Percentiles rank a stretch among this genome's conserved stretches.
Conservation (phyloP, 2,113 vertebrate genomes). For the Tympanuchus pallidicinctus region DNA sequence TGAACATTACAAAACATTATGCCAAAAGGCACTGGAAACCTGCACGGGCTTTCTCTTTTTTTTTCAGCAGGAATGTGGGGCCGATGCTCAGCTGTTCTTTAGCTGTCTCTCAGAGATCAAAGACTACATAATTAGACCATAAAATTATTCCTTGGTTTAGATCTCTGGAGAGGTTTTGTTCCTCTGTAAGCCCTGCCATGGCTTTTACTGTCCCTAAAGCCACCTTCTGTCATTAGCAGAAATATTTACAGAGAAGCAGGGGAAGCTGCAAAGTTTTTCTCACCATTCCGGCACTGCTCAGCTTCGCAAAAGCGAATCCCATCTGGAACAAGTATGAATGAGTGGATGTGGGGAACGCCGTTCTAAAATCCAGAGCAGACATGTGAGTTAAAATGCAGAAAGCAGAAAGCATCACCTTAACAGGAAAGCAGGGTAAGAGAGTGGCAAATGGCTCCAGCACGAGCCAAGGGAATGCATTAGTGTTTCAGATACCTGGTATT, state of each 20-base stretch:
- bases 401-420: background rate
- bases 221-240: background rate
- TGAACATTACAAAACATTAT: background rate
- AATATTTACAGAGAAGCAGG: slow-evolving; percentile 1
- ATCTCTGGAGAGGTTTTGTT: background rate
- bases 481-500: slow-evolving; percentile 82
- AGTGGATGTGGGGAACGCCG: slow-evolving; percentile 81
- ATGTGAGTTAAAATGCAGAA: slow-evolving; percentile 6
- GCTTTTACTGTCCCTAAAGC: background rate
- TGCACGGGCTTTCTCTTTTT: background rate
- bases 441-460: background rate
- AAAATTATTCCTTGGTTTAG: background rate
- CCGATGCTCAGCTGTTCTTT: background rate
- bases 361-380: slow-evolving; percentile 75
- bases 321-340: slow-evolving; percentile 85
- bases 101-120: background rate
- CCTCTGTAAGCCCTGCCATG: background rate
- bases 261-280: slow-evolving; percentile 27
- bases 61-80: background rate
- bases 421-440: background rate
- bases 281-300: slow-evolving; percentile 84
- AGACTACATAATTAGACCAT: background rate
- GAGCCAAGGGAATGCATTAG: background rate
- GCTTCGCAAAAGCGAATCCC: slow-evolving; percentile 86
- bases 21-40: background rate